Conservation (phyloP, 2,113 vertebrate species). For the Myotis davidii region DNA sequence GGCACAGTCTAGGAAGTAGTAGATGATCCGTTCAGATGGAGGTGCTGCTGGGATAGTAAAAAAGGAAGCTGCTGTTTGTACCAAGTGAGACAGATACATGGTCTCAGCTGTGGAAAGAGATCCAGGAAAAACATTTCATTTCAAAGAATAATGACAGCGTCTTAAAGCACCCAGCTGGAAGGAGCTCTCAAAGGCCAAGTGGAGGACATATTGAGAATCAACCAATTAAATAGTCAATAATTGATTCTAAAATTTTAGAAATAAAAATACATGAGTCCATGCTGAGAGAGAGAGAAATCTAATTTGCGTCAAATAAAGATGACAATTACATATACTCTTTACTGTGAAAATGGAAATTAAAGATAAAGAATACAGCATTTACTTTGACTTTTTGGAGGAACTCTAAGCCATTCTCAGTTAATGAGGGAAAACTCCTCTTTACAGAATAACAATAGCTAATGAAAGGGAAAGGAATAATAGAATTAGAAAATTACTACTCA, state of each 20-base stretch:
- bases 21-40: background rate
- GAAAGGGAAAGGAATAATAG: background rate
- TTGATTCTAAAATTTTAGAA: background rate
- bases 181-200: background rate
- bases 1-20: background rate
- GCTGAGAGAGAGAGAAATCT: background rate
- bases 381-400: background rate
- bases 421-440: background rate
- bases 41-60: background rate
- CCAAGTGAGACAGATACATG: background rate
- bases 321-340: background rate
- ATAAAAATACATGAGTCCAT: background rate
- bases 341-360: background rate
- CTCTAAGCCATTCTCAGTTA: background rate
- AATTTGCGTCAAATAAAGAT: background rate
- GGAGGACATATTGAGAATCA: background rate
- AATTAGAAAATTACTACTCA: background rate
- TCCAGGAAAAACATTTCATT: background rate
- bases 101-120: background rate
- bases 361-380: background rate
- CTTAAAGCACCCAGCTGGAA: background rate
- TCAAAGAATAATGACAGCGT: accelerated
- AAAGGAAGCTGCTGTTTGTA: background rate
- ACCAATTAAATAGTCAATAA: background rate
- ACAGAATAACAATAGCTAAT: background rate